Base-by-base conservation (phyloP, 2,888 invertebrate species). In the Trisateles emortualis region DNA sequence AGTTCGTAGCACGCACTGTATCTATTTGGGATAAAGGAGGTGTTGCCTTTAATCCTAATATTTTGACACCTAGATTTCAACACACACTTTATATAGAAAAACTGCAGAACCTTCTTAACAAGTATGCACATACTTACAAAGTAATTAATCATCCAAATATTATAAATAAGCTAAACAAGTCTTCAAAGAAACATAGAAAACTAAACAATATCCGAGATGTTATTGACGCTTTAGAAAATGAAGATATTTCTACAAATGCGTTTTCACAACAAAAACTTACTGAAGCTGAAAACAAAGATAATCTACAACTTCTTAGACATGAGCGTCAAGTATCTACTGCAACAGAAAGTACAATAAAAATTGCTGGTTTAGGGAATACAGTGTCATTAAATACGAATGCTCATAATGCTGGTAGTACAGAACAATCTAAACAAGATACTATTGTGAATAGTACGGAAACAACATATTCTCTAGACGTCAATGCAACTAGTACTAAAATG, bases 21-120 rank as follows among this genome's bases (percentile, higher is more conserved):
- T 81, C 90, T 8, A 76, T 92, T 65, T 92, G 92, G 92, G 83
- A 92, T 39, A 87, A 84, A 64, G 91, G 91, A 33, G 92, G 92
- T 1, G 80, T 92, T 46, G 83, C 86, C 32, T 79, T 92, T 46
- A 80, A 87, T 69, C 90, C 92, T 22, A 50, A 72, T 11, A 78
- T 90, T 59, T 72, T 92, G 38, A 87, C 79, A 10, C 79, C 86
- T 10, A 66, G 68, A 43, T 77, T 81, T 17, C 79, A 83, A 8
- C 68, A 84, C 60, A 59, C 70, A 16, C 46, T 74, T 41, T 88
- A 88, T 58, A 72, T 79, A 13, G 79, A 89, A 47, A 87, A 88
- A 62, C 32, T 91, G 26, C 62, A 83, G 32, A 68, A 72, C 33
- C 53, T 88, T 29, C 59, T 92, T 1, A 67, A 76, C 62, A 77